Evolutionary conservation across 2,797 vertebrate species (phyloP), one percentile per base, ranked within the genome.

Genomic region (Benthosema pterotum): DNA sequence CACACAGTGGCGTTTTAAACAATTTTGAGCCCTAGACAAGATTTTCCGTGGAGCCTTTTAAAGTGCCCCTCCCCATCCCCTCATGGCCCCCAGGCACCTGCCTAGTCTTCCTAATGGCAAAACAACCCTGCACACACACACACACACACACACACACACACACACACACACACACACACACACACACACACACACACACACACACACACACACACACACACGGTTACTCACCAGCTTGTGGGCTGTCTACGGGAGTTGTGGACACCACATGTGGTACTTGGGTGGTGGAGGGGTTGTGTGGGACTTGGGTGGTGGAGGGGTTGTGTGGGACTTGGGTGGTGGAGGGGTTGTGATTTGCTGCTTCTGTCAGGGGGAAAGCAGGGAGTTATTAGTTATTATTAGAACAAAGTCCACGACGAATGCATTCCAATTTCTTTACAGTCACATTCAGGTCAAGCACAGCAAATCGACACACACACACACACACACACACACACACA

Each of bases 221-320:
- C 1, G 42, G 14, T 65, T 16, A 87, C 95, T 94, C 79, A 99
- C 97, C 92, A 19, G 65, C 89, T 53, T 94, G 84, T 0, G 93
- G 91, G 60, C 77, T 87, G 61, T 92, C 90, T 88, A 95, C 70
- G 0, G 94, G 94, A 42, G 93, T 79, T 0, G 92, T 79, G 49
- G 77, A 91, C 79, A 91, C 82, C 78, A 90, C 76, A 19, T 85
- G 77, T 57, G 86, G 87, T 60, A 83, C 53, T 65, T 81, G 52
- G 45, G 32, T 32, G 25, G 25, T 46, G 12, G 65, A n/a, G n/a
- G n/a, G n/a, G n/a, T n/a, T n/a, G n/a, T 85, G 77, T 57, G 86
- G 87, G 60, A 83, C 53, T 65, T 81, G 52, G 45, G 32, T 32
- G n/a, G n/a, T n/a, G n/a, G n/a, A n/a, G n/a, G n/a, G n/a, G n/a